phyloP scores from a whole-genome alignment of 1,140 invertebrate species.

The Diorhabda sublineata region DNA sequence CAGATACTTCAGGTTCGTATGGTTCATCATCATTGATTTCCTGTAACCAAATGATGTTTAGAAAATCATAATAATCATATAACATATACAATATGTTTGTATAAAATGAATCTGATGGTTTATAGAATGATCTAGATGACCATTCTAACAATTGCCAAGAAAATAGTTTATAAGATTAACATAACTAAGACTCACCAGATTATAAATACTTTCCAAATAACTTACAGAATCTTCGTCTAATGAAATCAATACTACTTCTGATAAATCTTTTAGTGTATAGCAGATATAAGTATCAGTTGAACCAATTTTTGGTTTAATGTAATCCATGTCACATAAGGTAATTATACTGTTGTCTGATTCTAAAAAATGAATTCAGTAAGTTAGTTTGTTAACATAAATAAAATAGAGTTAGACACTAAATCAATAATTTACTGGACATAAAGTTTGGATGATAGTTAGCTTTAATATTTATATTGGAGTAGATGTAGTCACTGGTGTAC shows the following conservation, averaged over 20 bases:
- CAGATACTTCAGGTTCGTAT: slow-evolving; percentile 15
- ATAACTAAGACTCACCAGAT: background rate
- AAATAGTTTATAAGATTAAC: too few relatives aligned
- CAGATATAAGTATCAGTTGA: slow-evolving; percentile 11
- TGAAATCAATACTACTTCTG: slow-evolving; percentile 16
- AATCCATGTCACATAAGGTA: slow-evolving; percentile 13
- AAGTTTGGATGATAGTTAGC: too few relatives aligned
- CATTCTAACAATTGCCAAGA: too few relatives aligned
- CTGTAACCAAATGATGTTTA: background rate
- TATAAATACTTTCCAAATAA: slow-evolving; percentile 12
- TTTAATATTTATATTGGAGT: background rate
- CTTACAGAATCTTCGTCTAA: slow-evolving; percentile 3
- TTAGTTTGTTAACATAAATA: too few relatives aligned
- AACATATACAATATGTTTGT: too few relatives aligned
- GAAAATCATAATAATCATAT: too few relatives aligned
- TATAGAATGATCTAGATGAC: too few relatives aligned
- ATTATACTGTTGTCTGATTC: too few relatives aligned
- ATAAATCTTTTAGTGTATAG: slow-evolving; percentile 9
- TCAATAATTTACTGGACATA: too few relatives aligned
- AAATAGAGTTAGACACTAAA: too few relatives aligned
- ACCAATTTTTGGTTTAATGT: slow-evolving; percentile 17
- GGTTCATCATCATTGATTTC: slow-evolving; percentile 13
- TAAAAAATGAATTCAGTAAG: too few relatives aligned
- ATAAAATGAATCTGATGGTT: too few relatives aligned
- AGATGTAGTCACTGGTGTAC: background rate